Evolutionary conservation across 2,113 vertebrate genomes (phyloP).

Genomic region (Macquaria australasica): DNA sequence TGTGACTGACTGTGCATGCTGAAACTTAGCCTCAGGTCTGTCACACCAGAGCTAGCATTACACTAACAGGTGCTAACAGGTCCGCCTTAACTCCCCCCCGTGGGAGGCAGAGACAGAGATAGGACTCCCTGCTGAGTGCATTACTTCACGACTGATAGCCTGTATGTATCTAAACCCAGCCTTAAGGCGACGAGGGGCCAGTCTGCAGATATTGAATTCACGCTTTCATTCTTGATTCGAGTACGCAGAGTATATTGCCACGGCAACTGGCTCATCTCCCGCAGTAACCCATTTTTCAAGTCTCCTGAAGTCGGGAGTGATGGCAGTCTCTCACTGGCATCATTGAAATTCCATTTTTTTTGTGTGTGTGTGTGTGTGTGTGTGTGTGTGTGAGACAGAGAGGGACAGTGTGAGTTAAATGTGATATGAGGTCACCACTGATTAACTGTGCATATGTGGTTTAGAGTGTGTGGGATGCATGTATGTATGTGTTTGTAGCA

Average conservation of each 20-base stretch:
- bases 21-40: neutral
- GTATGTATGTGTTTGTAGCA: neutral
- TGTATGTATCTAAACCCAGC: constrained; percentile 27
- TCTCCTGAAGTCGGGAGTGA: constrained; percentile 42
- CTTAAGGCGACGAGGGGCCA: constrained; percentile 31
- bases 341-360: constrained; percentile 39
- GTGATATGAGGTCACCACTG: constrained; percentile 6
- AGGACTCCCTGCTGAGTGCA: constrained; percentile 31
- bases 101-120: neutral
- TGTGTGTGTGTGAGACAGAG: constrained; percentile 31
- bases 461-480: neutral
- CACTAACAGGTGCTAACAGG: constrained; percentile 35
- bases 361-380: constrained; percentile 33
- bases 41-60: neutral
- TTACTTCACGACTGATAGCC: constrained; percentile 42
- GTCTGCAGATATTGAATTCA: constrained; percentile 57
- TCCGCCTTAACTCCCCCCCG: neutral
- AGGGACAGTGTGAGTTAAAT: constrained; percentile 15
- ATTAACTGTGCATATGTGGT: constrained; percentile 5
- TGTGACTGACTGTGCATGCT: neutral
- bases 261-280: constrained; percentile 59
- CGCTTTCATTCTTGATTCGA: constrained; percentile 53
- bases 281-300: constrained; percentile 42
- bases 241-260: constrained; percentile 61
- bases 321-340: constrained; percentile 30